These are phyloP conservation scores for Mnemiopsis leidyi DNA, from an alignment of 37 sponge, comb jelly and placozoan genomes.

Conservation along the genomic window DNA sequence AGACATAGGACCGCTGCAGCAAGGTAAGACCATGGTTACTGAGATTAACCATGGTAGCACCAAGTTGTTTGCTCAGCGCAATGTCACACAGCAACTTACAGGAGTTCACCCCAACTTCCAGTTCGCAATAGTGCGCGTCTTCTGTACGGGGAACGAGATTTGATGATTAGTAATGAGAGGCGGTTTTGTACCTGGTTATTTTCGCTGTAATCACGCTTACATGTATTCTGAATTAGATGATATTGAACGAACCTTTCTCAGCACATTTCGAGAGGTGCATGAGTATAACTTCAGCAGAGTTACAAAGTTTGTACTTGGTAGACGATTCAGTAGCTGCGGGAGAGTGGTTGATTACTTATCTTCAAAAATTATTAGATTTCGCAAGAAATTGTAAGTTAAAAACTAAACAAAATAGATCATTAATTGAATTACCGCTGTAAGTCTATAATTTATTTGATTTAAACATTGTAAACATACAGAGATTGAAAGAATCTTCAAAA, in stretches of 20 bases:
- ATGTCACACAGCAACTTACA: background rate
- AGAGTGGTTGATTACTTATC: no score
- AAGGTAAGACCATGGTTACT: conserved; percentile 2
- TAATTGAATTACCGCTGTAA: no score
- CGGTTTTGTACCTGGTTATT: no score
- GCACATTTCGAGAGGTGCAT: conserved; percentile 33
- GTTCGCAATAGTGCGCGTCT: background rate
- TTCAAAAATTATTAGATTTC: no score
- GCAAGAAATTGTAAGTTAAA: no score
- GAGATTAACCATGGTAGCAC: conserved; percentile 12
- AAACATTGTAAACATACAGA: no score
- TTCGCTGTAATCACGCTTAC: no score
- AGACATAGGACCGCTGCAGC: background rate
- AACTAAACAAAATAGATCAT: no score
- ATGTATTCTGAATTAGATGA: background rate
- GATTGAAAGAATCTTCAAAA: no score
- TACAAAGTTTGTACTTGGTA: conserved; percentile 47
- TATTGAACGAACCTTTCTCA: conserved; percentile 67
- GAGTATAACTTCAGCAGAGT: conserved; percentile 15
- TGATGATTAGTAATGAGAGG: no score
- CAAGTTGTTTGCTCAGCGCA: conserved; percentile 25
- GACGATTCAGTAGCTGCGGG: background rate
- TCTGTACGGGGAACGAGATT: conserved; percentile 4
- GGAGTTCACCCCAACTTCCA: conserved; percentile 28
- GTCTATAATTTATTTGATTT: no score